Evolutionary conservation across 2,113 vertebrate species (phyloP).

Genomic region (Poeciliopsis occidentalis): DNA sequence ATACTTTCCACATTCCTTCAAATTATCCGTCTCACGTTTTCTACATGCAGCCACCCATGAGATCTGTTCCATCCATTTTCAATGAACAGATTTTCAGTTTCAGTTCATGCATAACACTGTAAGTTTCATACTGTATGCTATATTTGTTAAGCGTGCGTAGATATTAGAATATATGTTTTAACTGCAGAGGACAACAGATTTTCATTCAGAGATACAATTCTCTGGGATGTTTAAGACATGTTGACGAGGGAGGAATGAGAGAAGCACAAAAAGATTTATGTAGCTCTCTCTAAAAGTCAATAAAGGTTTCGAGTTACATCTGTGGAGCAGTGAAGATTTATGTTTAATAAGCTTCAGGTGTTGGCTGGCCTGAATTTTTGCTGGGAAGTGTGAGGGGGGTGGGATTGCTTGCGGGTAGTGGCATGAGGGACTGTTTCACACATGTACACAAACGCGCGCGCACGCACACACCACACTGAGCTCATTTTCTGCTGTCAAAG

Average conservation of each 20-base stretch:
- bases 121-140: not conserved
- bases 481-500: slow-evolving; percentile 66
- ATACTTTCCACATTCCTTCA: slow-evolving; percentile 37
- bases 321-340: slow-evolving; percentile 75
- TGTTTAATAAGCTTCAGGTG: slow-evolving; percentile 85
- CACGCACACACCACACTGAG: slow-evolving; percentile 20
- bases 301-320: slow-evolving; percentile 80
- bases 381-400: slow-evolving; percentile 8
- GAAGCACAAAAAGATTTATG: slow-evolving; percentile 75
- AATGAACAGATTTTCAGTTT: slow-evolving; percentile 34
- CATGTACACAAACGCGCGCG: slow-evolving; percentile 6
- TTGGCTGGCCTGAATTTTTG: slow-evolving; percentile 57
- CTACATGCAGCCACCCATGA: slow-evolving; percentile 26
- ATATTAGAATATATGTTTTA: slow-evolving; percentile 38
- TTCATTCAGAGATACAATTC: slow-evolving; percentile 36
- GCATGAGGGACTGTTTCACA: slow-evolving; percentile 31
- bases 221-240: slow-evolving; percentile 60
- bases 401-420: slow-evolving; percentile 18
- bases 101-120: slow-evolving; percentile 14
- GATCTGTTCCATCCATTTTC: slow-evolving; percentile 22
- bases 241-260: slow-evolving; percentile 45
- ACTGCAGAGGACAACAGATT: slow-evolving; percentile 12
- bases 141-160: slow-evolving; percentile 36
- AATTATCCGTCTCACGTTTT: slow-evolving; percentile 21
- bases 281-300: slow-evolving; percentile 79